Evolutionary conservation across 64 coral and sea anemone genomes (phyloP).

Genomic region (Stichodactyla mertensii): DNA sequence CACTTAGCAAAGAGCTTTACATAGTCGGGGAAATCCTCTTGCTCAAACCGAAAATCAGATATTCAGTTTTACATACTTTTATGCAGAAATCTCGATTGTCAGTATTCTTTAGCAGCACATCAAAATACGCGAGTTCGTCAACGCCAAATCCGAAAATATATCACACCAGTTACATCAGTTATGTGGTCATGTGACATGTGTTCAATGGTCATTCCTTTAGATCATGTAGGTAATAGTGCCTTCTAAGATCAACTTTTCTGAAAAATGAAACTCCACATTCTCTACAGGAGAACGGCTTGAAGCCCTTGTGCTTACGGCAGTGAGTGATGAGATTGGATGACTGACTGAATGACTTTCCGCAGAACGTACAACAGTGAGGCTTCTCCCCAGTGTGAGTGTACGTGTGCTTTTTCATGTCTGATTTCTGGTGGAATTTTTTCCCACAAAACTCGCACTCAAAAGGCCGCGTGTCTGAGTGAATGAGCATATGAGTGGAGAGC

Average conservation of each 20-base stretch:
- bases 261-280: constrained; percentile 57
- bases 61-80: too few relatives aligned
- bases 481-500: constrained; percentile 57
- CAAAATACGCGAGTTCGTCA: too few relatives aligned
- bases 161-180: too few relatives aligned
- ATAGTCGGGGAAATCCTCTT: too few relatives aligned
- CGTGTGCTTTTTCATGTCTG: constrained; percentile 68
- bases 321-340: constrained; percentile 68
- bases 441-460: constrained; percentile 60
- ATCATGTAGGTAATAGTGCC: constrained; percentile 46
- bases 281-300: constrained; percentile 58
- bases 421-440: constrained; percentile 65
- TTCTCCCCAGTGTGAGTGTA: constrained; percentile 65
- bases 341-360: constrained; percentile 64
- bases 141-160: too few relatives aligned
- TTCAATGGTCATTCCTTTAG: background rate
- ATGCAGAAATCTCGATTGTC: too few relatives aligned
- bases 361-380: constrained; percentile 41
- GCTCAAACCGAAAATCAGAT: too few relatives aligned
- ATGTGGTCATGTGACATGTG: background rate
- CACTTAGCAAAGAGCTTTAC: too few relatives aligned
- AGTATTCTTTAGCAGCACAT: too few relatives aligned
- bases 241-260: constrained; percentile 54
- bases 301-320: constrained; percentile 61
- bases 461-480: constrained; percentile 55